These are phyloP conservation scores for Congeria kusceri DNA, from an alignment of 2,888 invertebrate species.

Conservation along the genomic window DNA sequence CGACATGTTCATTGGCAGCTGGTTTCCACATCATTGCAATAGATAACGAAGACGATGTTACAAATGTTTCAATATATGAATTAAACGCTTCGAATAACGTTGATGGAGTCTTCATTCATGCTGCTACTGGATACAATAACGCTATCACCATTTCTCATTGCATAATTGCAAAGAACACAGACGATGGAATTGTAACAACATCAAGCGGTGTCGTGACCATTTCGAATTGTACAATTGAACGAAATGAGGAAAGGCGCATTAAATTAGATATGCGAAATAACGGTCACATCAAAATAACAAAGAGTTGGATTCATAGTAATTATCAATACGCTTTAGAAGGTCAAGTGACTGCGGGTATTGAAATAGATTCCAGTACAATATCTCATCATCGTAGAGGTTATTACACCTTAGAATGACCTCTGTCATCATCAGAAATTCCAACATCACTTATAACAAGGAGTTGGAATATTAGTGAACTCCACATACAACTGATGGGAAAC, in stretches of 20 bases:
- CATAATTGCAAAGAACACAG: neutral
- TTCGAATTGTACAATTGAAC: neutral
- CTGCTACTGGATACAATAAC: too few species aligned
- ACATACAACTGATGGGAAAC: neutral
- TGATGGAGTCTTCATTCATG: too few species aligned
- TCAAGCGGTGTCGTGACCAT: slow-evolving; percentile 1
- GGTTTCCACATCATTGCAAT: too few species aligned
- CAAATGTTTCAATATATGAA: too few species aligned
- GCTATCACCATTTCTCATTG: neutral
- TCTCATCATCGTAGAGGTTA: slow-evolving; percentile 4
- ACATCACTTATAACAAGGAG: neutral
- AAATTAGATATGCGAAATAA: neutral
- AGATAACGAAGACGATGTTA: too few species aligned
- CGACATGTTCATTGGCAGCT: too few species aligned
- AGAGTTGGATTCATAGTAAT: neutral
- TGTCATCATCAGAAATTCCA: neutral
- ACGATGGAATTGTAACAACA: neutral
- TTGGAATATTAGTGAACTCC: neutral
- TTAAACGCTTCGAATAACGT: too few species aligned
- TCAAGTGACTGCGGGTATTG: neutral
- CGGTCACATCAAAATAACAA: too few species aligned
- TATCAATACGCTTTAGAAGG: slow-evolving; percentile 3
- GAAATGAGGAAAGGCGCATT: neutral
- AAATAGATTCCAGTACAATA: neutral
- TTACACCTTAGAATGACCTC: neutral